A percentile compares a stretch with the other conserved stretches of the same genome.
Evolutionary conservation across 2,797 vertebrate species (phyloP).

Genomic region (Paedocypris micromegethes): DNA sequence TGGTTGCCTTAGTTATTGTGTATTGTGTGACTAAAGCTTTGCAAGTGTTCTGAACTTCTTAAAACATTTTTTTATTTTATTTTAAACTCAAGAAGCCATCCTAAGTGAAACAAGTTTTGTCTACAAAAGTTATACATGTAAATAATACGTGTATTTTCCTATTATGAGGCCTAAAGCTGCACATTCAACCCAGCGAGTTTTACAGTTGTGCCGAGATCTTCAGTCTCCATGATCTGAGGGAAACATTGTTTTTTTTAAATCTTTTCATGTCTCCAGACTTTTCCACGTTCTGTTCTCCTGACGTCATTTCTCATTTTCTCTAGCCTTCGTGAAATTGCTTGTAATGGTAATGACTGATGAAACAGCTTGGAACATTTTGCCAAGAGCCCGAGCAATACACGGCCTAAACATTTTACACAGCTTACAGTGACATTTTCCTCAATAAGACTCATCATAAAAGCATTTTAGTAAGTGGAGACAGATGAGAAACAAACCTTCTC

Average conservation of each 20-base stretch:
- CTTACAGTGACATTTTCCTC: constrained; percentile 16
- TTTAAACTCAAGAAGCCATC: too few relatives aligned
- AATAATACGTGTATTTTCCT: too few relatives aligned
- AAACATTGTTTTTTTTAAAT: constrained; percentile 22
- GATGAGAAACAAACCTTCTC: constrained; percentile 29
- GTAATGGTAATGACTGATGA: constrained; percentile 25
- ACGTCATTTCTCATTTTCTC: constrained; percentile 28
- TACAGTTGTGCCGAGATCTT: too few relatives aligned
- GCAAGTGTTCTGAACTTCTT: too few relatives aligned
- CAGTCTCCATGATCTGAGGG: not conserved
- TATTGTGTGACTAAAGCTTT: too few relatives aligned
- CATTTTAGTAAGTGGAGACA: constrained; percentile 29
- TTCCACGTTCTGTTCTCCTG: constrained; percentile 22
- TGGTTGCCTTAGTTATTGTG: too few relatives aligned
- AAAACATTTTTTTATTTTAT: too few relatives aligned
- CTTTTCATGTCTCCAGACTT: constrained; percentile 13
- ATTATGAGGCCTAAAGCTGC: too few relatives aligned
- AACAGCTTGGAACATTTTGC: constrained; percentile 17
- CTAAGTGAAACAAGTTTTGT: too few relatives aligned
- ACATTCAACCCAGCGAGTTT: too few relatives aligned
- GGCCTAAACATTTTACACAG: not conserved
- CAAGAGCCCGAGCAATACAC: not conserved
- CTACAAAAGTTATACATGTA: too few relatives aligned
- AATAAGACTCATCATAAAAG: constrained; percentile 12
- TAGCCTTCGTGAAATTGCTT: constrained; percentile 25